Base-by-base conservation (phyloP, 2,888 invertebrate species). In the Thymelicus lineola region DNA sequence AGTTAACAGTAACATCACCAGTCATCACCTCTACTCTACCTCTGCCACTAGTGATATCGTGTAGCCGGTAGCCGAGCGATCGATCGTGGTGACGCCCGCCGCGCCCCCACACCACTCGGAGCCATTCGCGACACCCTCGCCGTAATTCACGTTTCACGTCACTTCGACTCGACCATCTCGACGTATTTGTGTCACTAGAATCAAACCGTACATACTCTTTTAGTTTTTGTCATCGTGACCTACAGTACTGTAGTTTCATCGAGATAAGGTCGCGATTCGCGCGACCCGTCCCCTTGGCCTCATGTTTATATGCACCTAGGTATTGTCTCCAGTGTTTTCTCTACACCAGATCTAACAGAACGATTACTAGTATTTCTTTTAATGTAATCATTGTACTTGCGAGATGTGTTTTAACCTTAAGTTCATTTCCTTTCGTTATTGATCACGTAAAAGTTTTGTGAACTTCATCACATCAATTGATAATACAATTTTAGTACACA, bases 101-200 rank as follows among this genome's bases (percentile, higher is more conserved):
- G 46, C 62, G 64, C 59, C 68, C 71, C 62, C 63, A 63, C 50
- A 60, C 53, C 61, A 65, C 66, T 62, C 45, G 48, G 35, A 28
- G 45, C 61, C 48, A 48, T 60, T 58, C 55, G 45, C 36, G 45
- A 57, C 71, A 68, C 72, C 48, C 70, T 71, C 71, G 67, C 70
- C 57, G 64, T n/a, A n/a, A n/a, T n/a, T n/a, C n/a, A 69, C 69
- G 71, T 59, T 68, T 70, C 82, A 81, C 83, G 81, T 84, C 84
- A 83, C 82, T 79, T 80, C 77, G 75, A 75, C 80, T 76, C 76
- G 77, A 77, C 75, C 75, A 79, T 76, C n/a, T n/a, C n/a, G n/a
- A n/a, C 79, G 80, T 77, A 80, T 79, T 82, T 79, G 79, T 80
- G 79, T 78, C 76, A 71, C 74, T 71, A 70, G 71, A 75, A 75